These are phyloP conservation scores for Drosophila ustulata DNA, from an alignment of 2,888 invertebrate genomes.

Conservation along the genomic window DNA sequence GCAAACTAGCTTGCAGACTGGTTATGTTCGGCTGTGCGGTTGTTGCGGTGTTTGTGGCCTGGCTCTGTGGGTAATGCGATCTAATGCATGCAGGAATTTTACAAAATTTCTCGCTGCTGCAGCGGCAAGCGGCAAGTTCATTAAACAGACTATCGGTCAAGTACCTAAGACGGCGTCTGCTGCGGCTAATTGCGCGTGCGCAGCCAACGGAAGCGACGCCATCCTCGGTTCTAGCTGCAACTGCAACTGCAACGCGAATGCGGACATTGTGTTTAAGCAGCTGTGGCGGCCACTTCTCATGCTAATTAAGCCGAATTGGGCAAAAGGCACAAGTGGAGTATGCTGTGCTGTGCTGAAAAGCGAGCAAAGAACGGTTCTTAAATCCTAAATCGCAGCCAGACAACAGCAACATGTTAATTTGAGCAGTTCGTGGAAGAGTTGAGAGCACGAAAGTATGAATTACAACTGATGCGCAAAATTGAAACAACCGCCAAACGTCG, in stretches of 20 bases:
- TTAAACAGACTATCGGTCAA: constrained; percentile 75
- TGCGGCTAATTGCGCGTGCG: constrained; percentile 78
- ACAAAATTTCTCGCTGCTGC: constrained; percentile 37
- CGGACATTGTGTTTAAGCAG: constrained; percentile 73
- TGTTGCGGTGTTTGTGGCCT: constrained; percentile 21
- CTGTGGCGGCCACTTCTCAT: constrained; percentile 76
- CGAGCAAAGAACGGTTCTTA: constrained; percentile 72
- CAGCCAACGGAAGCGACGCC: constrained; percentile 73
- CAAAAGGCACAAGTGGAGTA: constrained; percentile 65
- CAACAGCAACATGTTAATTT: constrained; percentile 77
- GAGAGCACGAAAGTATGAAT: constrained; percentile 75
- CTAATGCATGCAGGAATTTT: constrained; percentile 72
- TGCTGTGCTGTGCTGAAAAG: constrained; percentile 37
- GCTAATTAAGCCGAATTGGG: constrained; percentile 79
- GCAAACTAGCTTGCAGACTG: constrained; percentile 45
- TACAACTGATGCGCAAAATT: constrained; percentile 81
- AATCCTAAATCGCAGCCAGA: constrained; percentile 70
- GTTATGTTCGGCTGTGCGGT: constrained; percentile 47
- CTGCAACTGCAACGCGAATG: constrained; percentile 26
- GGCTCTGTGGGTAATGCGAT: constrained; percentile 63
- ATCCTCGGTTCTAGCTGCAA: constrained; percentile 13
- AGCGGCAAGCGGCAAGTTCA: constrained; percentile 40
- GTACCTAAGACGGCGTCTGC: constrained; percentile 71
- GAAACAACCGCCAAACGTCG: constrained; percentile 62
- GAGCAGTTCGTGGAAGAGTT: constrained; percentile 77